These are phyloP conservation scores for Agrochola lychnidis DNA, from an alignment of 2,888 invertebrate species.

Conservation along the genomic window DNA sequence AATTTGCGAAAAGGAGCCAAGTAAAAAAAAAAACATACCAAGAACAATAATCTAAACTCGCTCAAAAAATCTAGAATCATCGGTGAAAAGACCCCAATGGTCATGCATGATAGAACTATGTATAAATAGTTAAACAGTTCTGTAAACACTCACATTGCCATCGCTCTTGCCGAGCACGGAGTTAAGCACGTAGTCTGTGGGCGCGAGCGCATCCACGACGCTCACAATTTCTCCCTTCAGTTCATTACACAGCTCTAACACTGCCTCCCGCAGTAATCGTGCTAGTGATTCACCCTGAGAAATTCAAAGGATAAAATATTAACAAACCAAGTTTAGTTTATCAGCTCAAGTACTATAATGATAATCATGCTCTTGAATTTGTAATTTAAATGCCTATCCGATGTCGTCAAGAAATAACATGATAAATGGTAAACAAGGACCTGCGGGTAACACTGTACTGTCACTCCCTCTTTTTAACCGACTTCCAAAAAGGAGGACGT, in stretches of 20 bases:
- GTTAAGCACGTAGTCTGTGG: constrained; percentile 97
- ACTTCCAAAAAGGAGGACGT: no score
- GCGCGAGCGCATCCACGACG: constrained; percentile 96
- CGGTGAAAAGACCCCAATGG: background rate
- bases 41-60: background rate
- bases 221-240: constrained; percentile 94
- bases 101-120: no score
- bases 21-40: no score
- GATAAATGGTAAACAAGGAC: background rate
- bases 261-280: constrained; percentile 91
- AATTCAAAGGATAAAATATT: constrained; percentile 38
- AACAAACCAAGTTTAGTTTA: background rate
- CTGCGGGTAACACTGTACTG: background rate
- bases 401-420: background rate
- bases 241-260: constrained; percentile 92
- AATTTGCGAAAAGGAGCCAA: no score
- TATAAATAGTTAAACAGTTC: background rate
- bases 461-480: background rate
- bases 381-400: background rate
- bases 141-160: constrained; percentile 92
- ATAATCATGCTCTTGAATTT: background rate
- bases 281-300: constrained; percentile 90
- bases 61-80: background rate
- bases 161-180: constrained; percentile 96
- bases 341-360: background rate